Evolutionary conservation across 2,113 vertebrate species (phyloP), one percentile per base, ranked within the genome.

Genomic region (Xyrauchen texanus): DNA sequence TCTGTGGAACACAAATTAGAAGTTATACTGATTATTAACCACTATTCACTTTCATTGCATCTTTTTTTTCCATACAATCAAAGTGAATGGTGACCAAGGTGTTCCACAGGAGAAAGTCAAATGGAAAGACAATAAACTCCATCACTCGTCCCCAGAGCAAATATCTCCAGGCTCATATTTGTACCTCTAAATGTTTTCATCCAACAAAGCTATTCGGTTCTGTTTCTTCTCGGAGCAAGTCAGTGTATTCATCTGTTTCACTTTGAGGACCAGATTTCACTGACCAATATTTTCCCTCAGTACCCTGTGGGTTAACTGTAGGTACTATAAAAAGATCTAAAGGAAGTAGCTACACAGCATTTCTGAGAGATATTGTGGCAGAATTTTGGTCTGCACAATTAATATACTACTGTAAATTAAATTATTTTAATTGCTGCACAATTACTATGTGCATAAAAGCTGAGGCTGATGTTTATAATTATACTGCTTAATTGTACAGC

Each of bases 251-350:
- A 1, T 34, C 21, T 34, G 21, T 34, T 34, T 34, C 21, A 34
- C 21, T 55, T 45, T 10, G 13, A 75, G 16, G 16, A 49, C 58
- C 60, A 52, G n/a, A 47, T 58, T 68, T 13, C 45, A 15, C 68
- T 64, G 77, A 79, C 77, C 68, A 58, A 79, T 64, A 63, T 79
- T 69, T 8, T 21, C 7, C 3, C 8, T 7, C 8, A 63, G 55
- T 13, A 7, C 13, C 55, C 6, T 42, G 11, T 8, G 4, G 49
- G 49, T 34, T 66, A 73, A 49, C 51, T 47, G 78, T 66, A 21
- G 7, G 8, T 34, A 46, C 68, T 72, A 46, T 57, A 73, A 65
- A 64, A 58, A 80, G 69, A 74, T 66, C 42, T 60, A 42, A 73
- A 51, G 42, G 10, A 66, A 34, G 21, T 34, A 34, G 21, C 21